A percentile compares a stretch with the other conserved stretches of the same genome.
Conservation (phyloP, 2,888 invertebrate species). For the Andricus curvator region DNA sequence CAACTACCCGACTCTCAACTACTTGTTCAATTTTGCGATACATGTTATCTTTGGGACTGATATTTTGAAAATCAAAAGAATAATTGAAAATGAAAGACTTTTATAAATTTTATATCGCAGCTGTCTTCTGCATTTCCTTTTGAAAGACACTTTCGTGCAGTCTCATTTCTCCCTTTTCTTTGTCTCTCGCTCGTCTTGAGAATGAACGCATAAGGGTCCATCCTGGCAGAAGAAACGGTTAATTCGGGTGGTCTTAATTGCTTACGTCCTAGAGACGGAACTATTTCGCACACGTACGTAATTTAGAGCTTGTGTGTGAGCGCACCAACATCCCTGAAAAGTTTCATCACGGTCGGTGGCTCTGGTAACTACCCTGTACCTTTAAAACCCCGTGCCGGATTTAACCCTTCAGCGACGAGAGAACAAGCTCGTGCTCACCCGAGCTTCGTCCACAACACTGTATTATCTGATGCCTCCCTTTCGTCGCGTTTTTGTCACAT, state of each 20-base stretch:
- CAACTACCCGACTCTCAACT: too few relatives aligned
- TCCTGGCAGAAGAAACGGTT: slow-evolving; percentile 37
- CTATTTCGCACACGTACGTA: slow-evolving; percentile 35
- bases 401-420: slow-evolving; percentile 51
- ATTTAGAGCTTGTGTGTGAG: not conserved
- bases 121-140: slow-evolving; percentile 26
- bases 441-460: slow-evolving; percentile 43
- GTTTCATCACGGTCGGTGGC: slow-evolving; percentile 39
- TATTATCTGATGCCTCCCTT: slow-evolving; percentile 53
- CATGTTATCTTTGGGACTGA: not conserved
- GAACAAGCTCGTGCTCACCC: slow-evolving; percentile 47
- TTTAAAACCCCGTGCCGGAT: slow-evolving; percentile 46
- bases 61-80: not conserved
- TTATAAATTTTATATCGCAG: not conserved
- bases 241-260: slow-evolving; percentile 41
- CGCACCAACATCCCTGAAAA: slow-evolving; percentile 30
- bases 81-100: not conserved
- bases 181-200: slow-evolving; percentile 28
- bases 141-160: slow-evolving; percentile 37
- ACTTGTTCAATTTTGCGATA: too few relatives aligned
- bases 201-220: not conserved
- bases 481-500: slow-evolving; percentile 67
- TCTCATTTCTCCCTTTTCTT: slow-evolving; percentile 49
- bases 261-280: slow-evolving; percentile 33
- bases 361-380: slow-evolving; percentile 35